A percentile compares a stretch with the other conserved stretches of the same genome.
phyloP scores from a whole-genome alignment of 1,140 invertebrate genomes.

The Drosophila hydei region DNA sequence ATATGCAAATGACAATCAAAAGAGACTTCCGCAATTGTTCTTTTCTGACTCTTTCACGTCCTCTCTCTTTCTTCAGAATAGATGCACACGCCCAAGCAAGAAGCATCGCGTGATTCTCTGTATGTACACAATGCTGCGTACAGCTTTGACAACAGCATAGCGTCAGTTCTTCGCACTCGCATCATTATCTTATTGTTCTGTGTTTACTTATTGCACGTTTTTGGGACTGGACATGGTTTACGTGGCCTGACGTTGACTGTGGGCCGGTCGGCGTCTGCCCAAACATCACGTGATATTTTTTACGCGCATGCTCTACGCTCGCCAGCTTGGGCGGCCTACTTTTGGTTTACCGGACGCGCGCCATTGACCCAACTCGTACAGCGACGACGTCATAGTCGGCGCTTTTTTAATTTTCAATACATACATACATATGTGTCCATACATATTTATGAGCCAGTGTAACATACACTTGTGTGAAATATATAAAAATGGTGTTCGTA shows the following conservation, averaged over 20 bases:
- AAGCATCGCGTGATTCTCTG: slow-evolving; percentile 66
- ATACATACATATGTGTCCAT: background rate
- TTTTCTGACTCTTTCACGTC: slow-evolving; percentile 12
- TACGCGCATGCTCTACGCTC: slow-evolving; percentile 70
- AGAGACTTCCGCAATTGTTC: slow-evolving; percentile 42
- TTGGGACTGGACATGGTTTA: slow-evolving; percentile 13
- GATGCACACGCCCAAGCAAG: slow-evolving; percentile 52
- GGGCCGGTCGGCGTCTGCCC: slow-evolving; percentile 32
- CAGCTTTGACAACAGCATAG: slow-evolving; percentile 12
- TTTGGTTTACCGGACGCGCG: slow-evolving; percentile 18
- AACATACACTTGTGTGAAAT: background rate
- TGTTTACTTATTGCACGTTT: slow-evolving; percentile 40
- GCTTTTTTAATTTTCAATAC: background rate
- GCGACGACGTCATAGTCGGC: slow-evolving; percentile 39
- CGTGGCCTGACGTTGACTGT: slow-evolving; percentile 59
- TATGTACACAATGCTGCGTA: slow-evolving; percentile 48
- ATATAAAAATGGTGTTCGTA: background rate
- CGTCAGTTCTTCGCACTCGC: slow-evolving; percentile 1
- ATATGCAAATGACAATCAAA: slow-evolving; percentile 3
- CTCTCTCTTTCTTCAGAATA: slow-evolving; percentile 6
- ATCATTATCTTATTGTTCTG: background rate
- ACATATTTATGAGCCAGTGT: background rate
- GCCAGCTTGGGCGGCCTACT: slow-evolving; percentile 4
- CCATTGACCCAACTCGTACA: slow-evolving; percentile 61
- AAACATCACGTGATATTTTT: slow-evolving; percentile 71